phyloP scores from a whole-genome alignment of 2,797 vertebrate species.

The Glossophaga mutica region DNA sequence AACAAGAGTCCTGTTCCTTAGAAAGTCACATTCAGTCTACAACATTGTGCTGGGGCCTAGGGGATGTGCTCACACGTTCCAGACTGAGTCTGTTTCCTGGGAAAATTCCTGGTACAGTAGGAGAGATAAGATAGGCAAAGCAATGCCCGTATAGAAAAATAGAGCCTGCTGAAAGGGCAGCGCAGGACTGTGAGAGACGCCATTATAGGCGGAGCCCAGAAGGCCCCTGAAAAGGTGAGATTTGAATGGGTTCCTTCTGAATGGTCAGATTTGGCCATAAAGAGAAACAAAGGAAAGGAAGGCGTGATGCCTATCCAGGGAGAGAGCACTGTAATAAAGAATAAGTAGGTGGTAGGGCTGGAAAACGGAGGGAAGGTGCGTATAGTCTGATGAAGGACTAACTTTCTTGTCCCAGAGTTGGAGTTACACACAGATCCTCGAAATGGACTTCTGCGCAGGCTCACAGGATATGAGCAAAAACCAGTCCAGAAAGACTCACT shows the following conservation, averaged over 20 bases:
- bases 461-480: neutral
- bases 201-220: neutral
- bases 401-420: neutral
- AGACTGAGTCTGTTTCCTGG: neutral
- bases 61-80: neutral
- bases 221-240: neutral
- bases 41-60: neutral
- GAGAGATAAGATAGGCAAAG: neutral
- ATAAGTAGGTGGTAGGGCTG: neutral
- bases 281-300: neutral
- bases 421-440: neutral
- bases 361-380: neutral
- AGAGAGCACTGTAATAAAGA: neutral
- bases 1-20: neutral
- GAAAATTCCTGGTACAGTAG: neutral
- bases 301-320: rapidly evolving
- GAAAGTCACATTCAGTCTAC: neutral
- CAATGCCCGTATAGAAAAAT: neutral
- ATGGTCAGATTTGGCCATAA: neutral
- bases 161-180: neutral
- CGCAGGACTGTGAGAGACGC: neutral
- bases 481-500: neutral
- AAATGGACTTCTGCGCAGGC: neutral
- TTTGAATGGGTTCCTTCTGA: neutral
- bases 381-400: neutral